Conservation (phyloP, 2,888 invertebrate genomes). For the Gasteruption jaculator region DNA sequence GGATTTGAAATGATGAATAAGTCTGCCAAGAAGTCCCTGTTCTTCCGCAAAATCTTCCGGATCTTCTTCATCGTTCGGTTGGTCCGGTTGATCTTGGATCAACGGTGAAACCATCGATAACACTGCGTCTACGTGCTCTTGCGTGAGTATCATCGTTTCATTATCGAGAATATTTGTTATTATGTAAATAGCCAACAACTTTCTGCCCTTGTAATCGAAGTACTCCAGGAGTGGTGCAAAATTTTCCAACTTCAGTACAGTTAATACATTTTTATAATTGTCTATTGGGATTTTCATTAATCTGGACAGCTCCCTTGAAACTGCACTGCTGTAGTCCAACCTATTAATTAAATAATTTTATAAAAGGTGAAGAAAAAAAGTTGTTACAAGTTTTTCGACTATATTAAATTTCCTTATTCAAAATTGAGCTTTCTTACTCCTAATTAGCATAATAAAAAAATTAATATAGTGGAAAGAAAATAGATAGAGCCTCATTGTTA, state of each 20-base stretch:
- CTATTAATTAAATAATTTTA: conserved; percentile 48
- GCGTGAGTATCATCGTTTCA: conserved; percentile 80
- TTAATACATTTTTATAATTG: conserved; percentile 88
- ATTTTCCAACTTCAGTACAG: conserved; percentile 80
- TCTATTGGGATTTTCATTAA: conserved; percentile 93
- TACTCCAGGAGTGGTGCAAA: conserved; percentile 82
- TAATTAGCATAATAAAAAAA: not conserved
- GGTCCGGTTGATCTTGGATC: conserved; percentile 79
- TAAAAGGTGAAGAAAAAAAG: not conserved
- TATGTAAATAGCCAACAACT: conserved; percentile 82
- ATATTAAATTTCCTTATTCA: not conserved
- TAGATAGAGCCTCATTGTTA: not conserved
- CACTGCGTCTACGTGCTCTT: conserved; percentile 80
- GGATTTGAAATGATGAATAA: conserved; percentile 79
- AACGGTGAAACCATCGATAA: conserved; percentile 79
- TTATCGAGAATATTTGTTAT: conserved; percentile 87
- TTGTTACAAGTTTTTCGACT: not conserved
- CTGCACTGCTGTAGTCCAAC: conserved; percentile 72
- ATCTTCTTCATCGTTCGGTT: conserved; percentile 65
- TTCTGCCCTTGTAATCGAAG: conserved; percentile 83
- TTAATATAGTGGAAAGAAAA: conserved; percentile 1
- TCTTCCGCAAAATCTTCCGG: conserved; percentile 95
- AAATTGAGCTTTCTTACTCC: no score
- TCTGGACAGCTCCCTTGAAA: conserved; percentile 90
- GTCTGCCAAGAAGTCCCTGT: conserved; percentile 84